A percentile compares a stretch with the other conserved stretches of the same genome.
These are phyloP conservation scores for Pterocles orientalis DNA, from an alignment of 2,113 vertebrate species.

Conservation along the genomic window DNA sequence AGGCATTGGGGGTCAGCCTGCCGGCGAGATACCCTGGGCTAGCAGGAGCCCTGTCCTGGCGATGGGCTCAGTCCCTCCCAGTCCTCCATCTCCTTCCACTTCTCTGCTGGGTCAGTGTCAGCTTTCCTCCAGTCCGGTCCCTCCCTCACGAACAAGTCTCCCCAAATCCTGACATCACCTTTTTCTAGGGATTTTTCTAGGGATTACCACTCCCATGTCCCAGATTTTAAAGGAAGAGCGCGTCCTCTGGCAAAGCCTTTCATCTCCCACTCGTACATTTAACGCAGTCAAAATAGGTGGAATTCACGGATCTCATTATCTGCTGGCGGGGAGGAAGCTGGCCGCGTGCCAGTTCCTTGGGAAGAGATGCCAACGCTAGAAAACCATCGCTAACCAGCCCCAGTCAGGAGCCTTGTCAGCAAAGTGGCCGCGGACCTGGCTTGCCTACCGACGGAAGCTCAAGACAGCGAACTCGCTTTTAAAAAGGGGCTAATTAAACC, in stretches of 20 bases:
- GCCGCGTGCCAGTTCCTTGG: neutral
- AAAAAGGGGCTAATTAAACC: conserved; percentile 23
- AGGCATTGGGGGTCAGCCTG: neutral
- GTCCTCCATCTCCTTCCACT: neutral
- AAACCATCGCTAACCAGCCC: neutral
- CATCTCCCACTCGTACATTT: neutral
- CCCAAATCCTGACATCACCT: neutral
- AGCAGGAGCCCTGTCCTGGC: neutral
- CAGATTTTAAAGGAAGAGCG: neutral
- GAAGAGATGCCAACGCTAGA: neutral
- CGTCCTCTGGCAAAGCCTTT: neutral
- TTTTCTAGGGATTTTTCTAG: conserved; percentile 26
- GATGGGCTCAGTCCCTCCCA: neutral
- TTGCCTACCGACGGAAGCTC: neutral
- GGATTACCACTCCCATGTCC: neutral
- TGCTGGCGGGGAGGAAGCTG: neutral
- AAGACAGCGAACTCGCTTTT: neutral
- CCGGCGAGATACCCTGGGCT: neutral
- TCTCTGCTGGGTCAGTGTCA: neutral
- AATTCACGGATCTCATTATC: neutral
- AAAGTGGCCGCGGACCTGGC: neutral
- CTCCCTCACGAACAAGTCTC: neutral
- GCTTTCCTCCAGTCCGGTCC: neutral
- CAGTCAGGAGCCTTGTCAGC: neutral
- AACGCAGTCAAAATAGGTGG: neutral